Evolutionary conservation across 2,888 invertebrate genomes (phyloP).

Genomic region (Fabriciana adippe): DNA sequence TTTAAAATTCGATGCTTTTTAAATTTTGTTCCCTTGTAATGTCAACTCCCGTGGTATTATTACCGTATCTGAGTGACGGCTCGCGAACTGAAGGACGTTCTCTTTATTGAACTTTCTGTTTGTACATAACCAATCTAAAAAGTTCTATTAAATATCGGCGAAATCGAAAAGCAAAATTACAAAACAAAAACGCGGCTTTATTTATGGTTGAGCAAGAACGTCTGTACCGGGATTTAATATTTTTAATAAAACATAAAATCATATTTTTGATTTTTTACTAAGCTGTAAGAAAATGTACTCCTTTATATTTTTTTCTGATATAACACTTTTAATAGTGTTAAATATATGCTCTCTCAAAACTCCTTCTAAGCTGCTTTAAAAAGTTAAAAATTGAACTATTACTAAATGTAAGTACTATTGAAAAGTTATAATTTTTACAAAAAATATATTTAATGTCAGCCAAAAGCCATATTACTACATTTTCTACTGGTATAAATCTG

Average conservation of each 20-base stretch:
- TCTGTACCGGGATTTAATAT: too few relatives aligned
- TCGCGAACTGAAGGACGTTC: slow-evolving; percentile 37
- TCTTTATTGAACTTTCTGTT: slow-evolving; percentile 57
- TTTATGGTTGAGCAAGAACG: not conserved
- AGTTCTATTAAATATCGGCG: slow-evolving; percentile 15
- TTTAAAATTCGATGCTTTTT: not conserved
- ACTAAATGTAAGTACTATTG: too few relatives aligned
- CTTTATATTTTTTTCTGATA: too few relatives aligned
- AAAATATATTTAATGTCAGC: slow-evolving; percentile 3
- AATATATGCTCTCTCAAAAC: too few relatives aligned
- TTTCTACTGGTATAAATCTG: not conserved
- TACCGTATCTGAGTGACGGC: slow-evolving; percentile 57
- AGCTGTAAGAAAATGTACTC: too few relatives aligned
- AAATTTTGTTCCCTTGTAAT: slow-evolving; percentile 32
- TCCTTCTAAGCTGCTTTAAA: too few relatives aligned
- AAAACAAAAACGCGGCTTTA: not conserved
- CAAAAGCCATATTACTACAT: slow-evolving; percentile 1
- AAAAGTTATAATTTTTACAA: not conserved
- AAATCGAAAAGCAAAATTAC: slow-evolving; percentile 12
- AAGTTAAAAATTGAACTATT: too few relatives aligned
- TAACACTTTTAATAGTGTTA: too few relatives aligned
- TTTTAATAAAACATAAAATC: not conserved
- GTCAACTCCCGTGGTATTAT: slow-evolving; percentile 57
- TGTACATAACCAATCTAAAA: slow-evolving; percentile 20
- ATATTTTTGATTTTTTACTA: too few relatives aligned